Evolutionary conservation across 2,888 invertebrate species (phyloP).

Genomic region (Pheosia gnoma): DNA sequence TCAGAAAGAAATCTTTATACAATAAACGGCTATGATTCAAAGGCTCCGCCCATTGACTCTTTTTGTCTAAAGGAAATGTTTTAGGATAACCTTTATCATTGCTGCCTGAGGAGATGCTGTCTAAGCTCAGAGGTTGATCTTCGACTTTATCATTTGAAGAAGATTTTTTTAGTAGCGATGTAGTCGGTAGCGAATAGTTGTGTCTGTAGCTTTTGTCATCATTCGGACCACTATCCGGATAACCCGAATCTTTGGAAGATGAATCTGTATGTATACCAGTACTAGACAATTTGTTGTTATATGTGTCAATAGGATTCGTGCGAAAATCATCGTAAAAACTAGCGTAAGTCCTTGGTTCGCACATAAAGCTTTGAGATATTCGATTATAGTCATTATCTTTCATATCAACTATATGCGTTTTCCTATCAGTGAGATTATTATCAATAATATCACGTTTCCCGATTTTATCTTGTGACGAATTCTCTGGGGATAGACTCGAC

Average conservation of each 20-base stretch:
- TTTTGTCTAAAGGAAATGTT: conserved; percentile 53
- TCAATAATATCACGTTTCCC: conserved; percentile 37
- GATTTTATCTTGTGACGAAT: conserved; percentile 49
- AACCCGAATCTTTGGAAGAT: conserved; percentile 78
- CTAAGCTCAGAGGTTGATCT: conserved; percentile 70
- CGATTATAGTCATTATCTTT: conserved; percentile 46
- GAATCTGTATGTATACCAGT: conserved; percentile 66
- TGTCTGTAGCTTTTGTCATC: conserved; percentile 62
- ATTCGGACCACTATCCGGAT: conserved; percentile 67
- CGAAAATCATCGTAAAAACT: conserved; percentile 73
- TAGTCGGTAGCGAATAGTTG: conserved; percentile 65
- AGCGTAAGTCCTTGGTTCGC: conserved; percentile 64
- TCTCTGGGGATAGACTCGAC: conserved; percentile 64
- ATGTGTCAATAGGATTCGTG: conserved; percentile 46
- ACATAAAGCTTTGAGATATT: conserved; percentile 46
- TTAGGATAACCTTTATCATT: conserved; percentile 59
- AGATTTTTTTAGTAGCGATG: conserved; percentile 54
- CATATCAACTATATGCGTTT: conserved; percentile 39
- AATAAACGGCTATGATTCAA: conserved; percentile 75
- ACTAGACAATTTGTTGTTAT: conserved; percentile 62
- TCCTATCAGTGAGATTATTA: conserved; percentile 36
- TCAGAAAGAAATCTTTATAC: conserved; percentile 77
- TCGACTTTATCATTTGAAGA: conserved; percentile 50
- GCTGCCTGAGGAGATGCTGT: conserved; percentile 57
- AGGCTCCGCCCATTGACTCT: conserved; percentile 62